phyloP scores from a whole-genome alignment of 2,113 vertebrate genomes.

The Caloenas nicobarica region DNA sequence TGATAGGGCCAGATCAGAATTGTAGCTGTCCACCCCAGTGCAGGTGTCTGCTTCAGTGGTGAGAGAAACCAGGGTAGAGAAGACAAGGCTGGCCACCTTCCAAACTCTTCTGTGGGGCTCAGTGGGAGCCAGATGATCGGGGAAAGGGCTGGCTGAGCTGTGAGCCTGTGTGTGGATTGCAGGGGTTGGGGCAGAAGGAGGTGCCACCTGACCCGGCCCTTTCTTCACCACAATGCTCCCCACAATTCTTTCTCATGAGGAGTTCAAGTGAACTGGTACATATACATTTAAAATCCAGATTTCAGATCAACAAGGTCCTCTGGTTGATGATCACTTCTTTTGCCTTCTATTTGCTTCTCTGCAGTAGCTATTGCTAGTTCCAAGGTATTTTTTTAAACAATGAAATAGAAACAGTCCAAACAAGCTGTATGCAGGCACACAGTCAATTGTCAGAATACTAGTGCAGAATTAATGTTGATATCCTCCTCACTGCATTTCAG shows the following conservation, averaged over 20 bases:
- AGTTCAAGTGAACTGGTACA: background rate
- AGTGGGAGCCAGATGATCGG: background rate
- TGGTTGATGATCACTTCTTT: background rate
- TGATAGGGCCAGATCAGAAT: background rate
- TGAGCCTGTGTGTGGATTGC: rapidly evolving
- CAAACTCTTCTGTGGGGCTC: background rate
- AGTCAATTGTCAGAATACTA: background rate
- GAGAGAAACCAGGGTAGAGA: background rate
- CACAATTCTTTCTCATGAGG: background rate
- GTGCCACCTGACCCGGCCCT: background rate
- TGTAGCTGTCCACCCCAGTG: background rate
- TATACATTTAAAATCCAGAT: background rate
- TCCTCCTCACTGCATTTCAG: conserved; percentile 4
- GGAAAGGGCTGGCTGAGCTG: background rate
- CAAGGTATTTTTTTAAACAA: background rate
- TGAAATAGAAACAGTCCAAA: background rate
- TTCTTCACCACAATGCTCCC: background rate
- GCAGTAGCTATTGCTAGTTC: background rate
- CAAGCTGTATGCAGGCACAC: background rate
- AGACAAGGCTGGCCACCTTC: background rate
- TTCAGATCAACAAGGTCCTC: background rate
- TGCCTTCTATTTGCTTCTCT: background rate
- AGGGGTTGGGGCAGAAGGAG: background rate
- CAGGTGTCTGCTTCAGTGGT: background rate
- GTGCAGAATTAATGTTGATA: conserved; percentile 5